Percentiles rank a stretch among this genome's conserved stretches.
Conservation (phyloP, 2,113 vertebrate species). For the Hippocampus mohnikei region DNA sequence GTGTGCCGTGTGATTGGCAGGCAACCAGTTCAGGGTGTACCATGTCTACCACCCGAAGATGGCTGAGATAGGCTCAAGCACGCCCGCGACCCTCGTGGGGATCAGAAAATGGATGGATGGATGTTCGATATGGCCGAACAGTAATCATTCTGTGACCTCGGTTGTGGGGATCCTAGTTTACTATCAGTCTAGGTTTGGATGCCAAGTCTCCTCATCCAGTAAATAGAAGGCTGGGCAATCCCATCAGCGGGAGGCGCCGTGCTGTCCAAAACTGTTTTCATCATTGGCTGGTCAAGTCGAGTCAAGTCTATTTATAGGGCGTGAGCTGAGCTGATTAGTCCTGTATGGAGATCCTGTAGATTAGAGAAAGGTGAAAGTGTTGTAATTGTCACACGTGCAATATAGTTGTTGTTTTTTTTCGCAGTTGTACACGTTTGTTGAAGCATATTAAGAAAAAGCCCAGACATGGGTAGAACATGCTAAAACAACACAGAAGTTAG, state of each 20-base stretch:
- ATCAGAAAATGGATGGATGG: too few species aligned
- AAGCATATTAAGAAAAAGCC: too few species aligned
- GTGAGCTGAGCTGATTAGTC: background rate
- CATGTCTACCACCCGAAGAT: too few species aligned
- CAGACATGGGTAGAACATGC: too few species aligned
- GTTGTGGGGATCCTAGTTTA: conserved; percentile 18
- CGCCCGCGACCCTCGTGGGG: too few species aligned
- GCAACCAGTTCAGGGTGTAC: too few species aligned
- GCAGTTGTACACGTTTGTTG: too few species aligned
- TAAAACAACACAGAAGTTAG: too few species aligned
- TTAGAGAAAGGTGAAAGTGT: background rate
- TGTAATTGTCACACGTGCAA: background rate
- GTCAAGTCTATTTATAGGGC: background rate
- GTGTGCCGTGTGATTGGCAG: too few species aligned
- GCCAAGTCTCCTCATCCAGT: conserved; percentile 3
- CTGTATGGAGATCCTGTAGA: background rate
- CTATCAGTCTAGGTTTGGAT: conserved; percentile 7
- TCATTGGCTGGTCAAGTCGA: background rate
- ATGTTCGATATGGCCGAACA: background rate
- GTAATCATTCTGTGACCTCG: conserved; percentile 4
- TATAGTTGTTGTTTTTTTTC: too few species aligned
- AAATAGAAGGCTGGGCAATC: conserved; percentile 11
- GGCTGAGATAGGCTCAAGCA: too few species aligned
- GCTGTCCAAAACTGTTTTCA: conserved; percentile 15
- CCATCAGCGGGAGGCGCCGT: conserved; percentile 6